phyloP scores from a whole-genome alignment of 2,113 vertebrate species.

The Caracal caracal region DNA sequence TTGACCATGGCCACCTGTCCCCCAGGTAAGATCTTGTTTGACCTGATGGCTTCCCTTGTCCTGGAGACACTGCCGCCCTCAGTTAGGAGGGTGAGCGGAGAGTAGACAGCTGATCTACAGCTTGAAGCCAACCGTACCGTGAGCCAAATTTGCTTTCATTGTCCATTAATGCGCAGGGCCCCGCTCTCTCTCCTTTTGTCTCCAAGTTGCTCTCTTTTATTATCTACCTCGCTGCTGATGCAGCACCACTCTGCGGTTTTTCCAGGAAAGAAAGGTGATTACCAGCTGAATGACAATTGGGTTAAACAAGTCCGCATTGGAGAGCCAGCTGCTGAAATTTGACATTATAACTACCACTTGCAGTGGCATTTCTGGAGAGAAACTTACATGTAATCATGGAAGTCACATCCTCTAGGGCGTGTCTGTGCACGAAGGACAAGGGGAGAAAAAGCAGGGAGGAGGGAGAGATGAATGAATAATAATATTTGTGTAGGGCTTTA shows the following conservation, averaged over 20 bases:
- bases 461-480: not conserved
- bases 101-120: not conserved
- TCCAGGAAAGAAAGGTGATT: conserved; percentile 58
- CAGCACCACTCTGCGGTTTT: not conserved
- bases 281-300: conserved; percentile 59
- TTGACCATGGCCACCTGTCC: not conserved
- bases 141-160: not conserved
- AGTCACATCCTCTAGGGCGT: not conserved
- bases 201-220: conserved; percentile 11
- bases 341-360: conserved; percentile 47
- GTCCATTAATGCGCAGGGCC: not conserved
- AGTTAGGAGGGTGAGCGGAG: not conserved
- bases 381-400: not conserved
- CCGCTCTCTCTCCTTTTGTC: not conserved
- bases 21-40: not conserved
- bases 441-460: not conserved
- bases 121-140: not conserved
- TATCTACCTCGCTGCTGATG: not conserved
- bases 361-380: not conserved
- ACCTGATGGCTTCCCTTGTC: not conserved
- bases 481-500: not conserved
- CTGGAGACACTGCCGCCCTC: not conserved
- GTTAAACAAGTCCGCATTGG: conserved; percentile 34
- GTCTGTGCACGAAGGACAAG: not conserved
- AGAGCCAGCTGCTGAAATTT: conserved; percentile 31